Base-by-base conservation (phyloP, 1,140 invertebrate species). In the Drosophila ironensis region DNA sequence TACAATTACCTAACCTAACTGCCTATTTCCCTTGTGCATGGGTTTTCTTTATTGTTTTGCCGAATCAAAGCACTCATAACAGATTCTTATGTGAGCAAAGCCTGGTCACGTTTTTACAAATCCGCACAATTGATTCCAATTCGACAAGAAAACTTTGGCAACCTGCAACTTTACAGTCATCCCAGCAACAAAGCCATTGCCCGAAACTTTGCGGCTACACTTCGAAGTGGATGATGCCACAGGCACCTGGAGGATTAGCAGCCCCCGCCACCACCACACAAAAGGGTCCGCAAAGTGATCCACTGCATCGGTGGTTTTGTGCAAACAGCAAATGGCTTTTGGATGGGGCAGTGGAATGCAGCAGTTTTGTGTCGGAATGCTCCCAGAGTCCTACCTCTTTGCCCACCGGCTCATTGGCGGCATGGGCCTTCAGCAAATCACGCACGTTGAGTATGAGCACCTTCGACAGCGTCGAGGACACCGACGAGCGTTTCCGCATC, bases 371-470 rank as follows among this genome's bases (percentile, higher is more conserved):
- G n/a, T n/a, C n/a, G 11, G 12, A 25, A 16, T 16, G 7, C 14
- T 14, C 14, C 25, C 8, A 11, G 5, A 9, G 19, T 22, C 37
- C 27, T 87, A 88, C 87, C 87, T 88, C 81, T 44, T 60, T 33
- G 0, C 38, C 12, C 30, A 33, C 30, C 3, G 50, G 52, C 4
- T 69, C 68, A 40, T 40, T 61, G 52, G 63, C 52, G 17, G 81
- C 45, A 9, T 78, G 68, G 8, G 66, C 60, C 61, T 54, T 81
- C 30, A 90, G 60, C 71, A 90, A 84, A 75, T 90, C 88, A 19
- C 88, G 80, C 42, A 90, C 88, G 48, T 90, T 90, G 27, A 90
- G 72, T 70, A 90, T 88, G n/a, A 90, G 64, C 37, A 90, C 87
- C 78, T 88, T 88, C 5, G 88, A 90, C 16, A 90, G 59, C 6